Base-by-base conservation (phyloP, 2,113 vertebrate genomes). In the Salvelinus alpinus region DNA sequence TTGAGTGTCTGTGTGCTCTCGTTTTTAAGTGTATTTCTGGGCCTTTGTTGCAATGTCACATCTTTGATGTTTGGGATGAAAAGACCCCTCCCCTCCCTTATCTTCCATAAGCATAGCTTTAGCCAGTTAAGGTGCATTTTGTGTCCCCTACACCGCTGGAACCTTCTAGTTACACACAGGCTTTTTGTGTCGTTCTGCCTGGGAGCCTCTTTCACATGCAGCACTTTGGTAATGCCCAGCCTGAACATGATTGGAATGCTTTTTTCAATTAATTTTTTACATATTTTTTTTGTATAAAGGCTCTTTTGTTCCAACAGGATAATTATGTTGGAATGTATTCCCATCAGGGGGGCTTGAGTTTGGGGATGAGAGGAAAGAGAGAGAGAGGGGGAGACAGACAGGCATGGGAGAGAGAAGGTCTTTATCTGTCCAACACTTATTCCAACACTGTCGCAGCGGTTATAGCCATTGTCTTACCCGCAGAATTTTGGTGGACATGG, bases 251-350 rank as follows among this genome's bases (percentile, higher is more conserved):
- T 72, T 84, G 86, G 85, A 92, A 88, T 88, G 84, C 70, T 67
- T 82, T 75, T 87, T 83, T 79, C 9, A 11, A 44, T 44, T 44
- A 1, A 11, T 88, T 78, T 84, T 66, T 54, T 74, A 44, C 9
- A 44, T 44, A 44, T 74, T 69, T 79, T 60, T 84, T 82, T 85
- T 84, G 81, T 81, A 71, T 82, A 79, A 71, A 79, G 54, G 69
- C 67, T 84, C 81, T 87, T 92, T 91, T 92, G 88, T 92, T 92
- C 86, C 87, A 75, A 78, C 77, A 73, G 71, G 84, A 87, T 90
- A 83, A 92, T 90, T 92, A 91, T 88, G 76, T 78, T 72, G 88
- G 91, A 92, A 91, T 91, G 91, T 86, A 84, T 92, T 90, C 85
- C 86, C 88, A 84, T 80, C 82, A 74, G 88, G 84, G 78, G 81